Percentiles rank a stretch among this genome's conserved stretches.
phyloP scores from a whole-genome alignment of 2,797 vertebrate species.

The Phrynocephalus forsythii region DNA sequence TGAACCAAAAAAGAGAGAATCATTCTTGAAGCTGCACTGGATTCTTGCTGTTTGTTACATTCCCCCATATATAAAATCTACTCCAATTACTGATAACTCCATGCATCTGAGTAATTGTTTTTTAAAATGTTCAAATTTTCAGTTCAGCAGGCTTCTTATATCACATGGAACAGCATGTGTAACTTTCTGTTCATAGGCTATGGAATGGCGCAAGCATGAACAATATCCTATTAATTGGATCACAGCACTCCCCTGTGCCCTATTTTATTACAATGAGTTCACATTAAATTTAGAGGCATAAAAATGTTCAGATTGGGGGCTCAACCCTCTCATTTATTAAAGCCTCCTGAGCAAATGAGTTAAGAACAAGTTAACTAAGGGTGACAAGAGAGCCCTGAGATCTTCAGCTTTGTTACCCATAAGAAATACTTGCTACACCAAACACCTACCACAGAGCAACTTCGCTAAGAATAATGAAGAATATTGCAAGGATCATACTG shows the following conservation, averaged over 20 bases:
- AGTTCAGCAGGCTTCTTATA: slow-evolving; percentile 43
- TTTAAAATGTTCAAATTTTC: slow-evolving; percentile 60
- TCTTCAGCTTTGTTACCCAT: background rate
- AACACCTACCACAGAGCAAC: background rate
- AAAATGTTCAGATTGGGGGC: slow-evolving; percentile 57
- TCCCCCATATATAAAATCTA: background rate
- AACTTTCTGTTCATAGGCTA: slow-evolving; percentile 52
- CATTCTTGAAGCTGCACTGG: no score
- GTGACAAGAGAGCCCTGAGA: background rate
- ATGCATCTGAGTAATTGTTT: slow-evolving; percentile 42
- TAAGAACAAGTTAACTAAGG: slow-evolving; percentile 1
- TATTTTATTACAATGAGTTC: slow-evolving; percentile 65
- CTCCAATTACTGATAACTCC: background rate
- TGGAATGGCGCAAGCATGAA: slow-evolving; percentile 36
- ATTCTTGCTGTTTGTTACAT: background rate
- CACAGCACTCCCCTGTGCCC: slow-evolving; percentile 60
- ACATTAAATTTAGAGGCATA: slow-evolving; percentile 66
- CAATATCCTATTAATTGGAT: slow-evolving; percentile 60
- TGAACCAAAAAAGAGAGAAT: background rate
- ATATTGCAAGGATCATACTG: no score
- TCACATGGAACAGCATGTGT: slow-evolving; percentile 53
- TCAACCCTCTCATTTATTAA: slow-evolving; percentile 46
- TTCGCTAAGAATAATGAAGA: background rate
- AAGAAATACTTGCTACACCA: background rate
- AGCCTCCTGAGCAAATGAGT: slow-evolving; percentile 15